phyloP scores from a whole-genome alignment of 1,140 invertebrate species.

The Hyphantria cunea region DNA sequence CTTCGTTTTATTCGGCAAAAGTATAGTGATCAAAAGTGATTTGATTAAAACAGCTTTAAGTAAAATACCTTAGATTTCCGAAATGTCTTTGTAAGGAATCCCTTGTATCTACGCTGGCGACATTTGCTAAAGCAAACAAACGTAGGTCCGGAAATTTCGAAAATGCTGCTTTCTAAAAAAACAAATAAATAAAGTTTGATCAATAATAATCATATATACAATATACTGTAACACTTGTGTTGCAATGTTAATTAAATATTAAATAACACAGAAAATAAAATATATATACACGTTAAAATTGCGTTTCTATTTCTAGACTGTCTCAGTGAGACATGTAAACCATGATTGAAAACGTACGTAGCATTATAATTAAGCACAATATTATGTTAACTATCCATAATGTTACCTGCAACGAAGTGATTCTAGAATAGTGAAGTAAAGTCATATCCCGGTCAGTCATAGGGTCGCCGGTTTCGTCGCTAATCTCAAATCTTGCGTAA shows the following conservation, averaged over 20 bases:
- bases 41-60: no score
- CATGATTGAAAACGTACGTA: no score
- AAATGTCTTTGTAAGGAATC: conserved; percentile 94
- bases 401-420: conserved; percentile 93
- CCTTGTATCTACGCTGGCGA: conserved; percentile 95
- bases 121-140: conserved; percentile 95
- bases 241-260: no score
- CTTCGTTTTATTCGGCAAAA: no score
- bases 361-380: no score
- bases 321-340: no score
- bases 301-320: no score
- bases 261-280: background rate
- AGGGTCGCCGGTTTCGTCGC: conserved; percentile 97
- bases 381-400: background rate
- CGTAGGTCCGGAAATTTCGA: conserved; percentile 94
- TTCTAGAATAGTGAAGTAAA: conserved; percentile 94
- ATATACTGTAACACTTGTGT: no score
- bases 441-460: conserved; percentile 97
- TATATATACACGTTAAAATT: no score
- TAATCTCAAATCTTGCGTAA: conserved; percentile 98
- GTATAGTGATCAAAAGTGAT: no score
- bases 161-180: conserved; percentile 93
- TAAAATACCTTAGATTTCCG: conserved; percentile 85
- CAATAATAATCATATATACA: no score
- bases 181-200: conserved; percentile 32